Percentiles rank a stretch among this genome's conserved stretches.
These are phyloP conservation scores for Empidonax traillii DNA, from an alignment of 2,113 vertebrate species.

Conservation along the genomic window DNA sequence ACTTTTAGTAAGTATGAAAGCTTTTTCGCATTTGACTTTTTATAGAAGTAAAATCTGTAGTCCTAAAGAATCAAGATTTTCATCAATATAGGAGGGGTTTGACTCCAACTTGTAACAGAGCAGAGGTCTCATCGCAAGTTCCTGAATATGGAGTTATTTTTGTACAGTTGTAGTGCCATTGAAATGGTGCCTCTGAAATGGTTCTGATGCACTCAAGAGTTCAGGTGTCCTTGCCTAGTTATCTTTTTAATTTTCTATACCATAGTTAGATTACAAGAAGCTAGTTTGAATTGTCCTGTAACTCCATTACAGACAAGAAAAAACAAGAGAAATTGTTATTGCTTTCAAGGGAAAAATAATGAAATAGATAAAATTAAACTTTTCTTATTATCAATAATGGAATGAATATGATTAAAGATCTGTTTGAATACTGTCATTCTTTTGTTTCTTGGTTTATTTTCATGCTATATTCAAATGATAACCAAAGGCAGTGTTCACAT, in stretches of 20 bases:
- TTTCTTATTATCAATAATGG: background rate
- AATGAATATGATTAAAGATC: background rate
- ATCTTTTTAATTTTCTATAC: background rate
- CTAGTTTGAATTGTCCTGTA: background rate
- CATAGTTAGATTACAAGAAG: background rate
- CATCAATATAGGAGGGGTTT: fast-evolving
- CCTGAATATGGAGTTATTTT: background rate
- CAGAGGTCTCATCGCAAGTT: background rate
- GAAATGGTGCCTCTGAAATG: background rate
- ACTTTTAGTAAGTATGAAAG: background rate
- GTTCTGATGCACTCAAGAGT: background rate
- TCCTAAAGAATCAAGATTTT: background rate
- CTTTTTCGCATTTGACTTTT: background rate
- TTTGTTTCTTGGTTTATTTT: background rate
- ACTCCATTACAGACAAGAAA: background rate
- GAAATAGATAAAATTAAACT: background rate
- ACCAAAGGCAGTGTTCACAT: background rate
- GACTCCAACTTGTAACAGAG: background rate
- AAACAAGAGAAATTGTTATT: background rate
- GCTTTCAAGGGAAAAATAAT: background rate
- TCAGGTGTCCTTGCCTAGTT: background rate
- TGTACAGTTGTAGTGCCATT: background rate
- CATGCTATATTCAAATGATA: background rate
- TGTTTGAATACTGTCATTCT: background rate
- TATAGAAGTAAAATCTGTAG: background rate